Base-by-base conservation (phyloP, 2,113 vertebrate genomes). In the Lepisosteus oculatus region DNA sequence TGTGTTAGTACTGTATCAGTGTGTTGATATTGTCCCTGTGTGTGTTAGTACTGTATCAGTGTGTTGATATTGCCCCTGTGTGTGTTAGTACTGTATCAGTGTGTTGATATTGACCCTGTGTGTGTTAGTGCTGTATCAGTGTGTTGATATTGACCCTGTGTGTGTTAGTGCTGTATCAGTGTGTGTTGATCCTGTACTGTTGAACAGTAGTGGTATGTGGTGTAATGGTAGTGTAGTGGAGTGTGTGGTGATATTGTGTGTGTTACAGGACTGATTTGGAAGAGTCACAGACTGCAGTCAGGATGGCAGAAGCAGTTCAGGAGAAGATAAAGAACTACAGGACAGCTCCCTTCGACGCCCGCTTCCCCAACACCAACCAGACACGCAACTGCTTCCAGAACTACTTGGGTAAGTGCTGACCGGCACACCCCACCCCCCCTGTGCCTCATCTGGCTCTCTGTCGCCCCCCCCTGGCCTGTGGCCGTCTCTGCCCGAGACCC, bases 311-410 rank as follows among this genome's bases (percentile, higher is more conserved):
- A 1, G 44, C 59, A 2, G 77, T 90, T n/a, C 80, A 89, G 0
- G 81, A 87, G 14, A 93, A 92, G 81, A 81, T 93, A 8, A 85
- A 87, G 77, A 81, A 83, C 78, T 90, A 92, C 85, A 85, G 73
- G 75, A 94, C 93, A 0, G 92, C 93, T 75, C 93, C 93, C 0
- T 94, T 94, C 57, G 93, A 94, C 77, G 84, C 92, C 73, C 85
- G 91, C 0, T 94, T 94, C 77, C 92, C 93, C n/a, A 93, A 93
- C 83, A 87, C 87, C 29, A 94, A 94, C 81, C 93, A 94, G 85
- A 92, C 92, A 61, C 83, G 88, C 71, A 93, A 94, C 88, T 94
- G 93, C 76, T 94, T 74, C 77, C 92, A 93, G 83, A 94, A 94
- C 78, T 94, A 93, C 67, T 65, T 93, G 70, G 93, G 93, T 94